Base-by-base conservation (phyloP, 2,797 vertebrate genomes). In the Hephaestus fuliginosus region DNA sequence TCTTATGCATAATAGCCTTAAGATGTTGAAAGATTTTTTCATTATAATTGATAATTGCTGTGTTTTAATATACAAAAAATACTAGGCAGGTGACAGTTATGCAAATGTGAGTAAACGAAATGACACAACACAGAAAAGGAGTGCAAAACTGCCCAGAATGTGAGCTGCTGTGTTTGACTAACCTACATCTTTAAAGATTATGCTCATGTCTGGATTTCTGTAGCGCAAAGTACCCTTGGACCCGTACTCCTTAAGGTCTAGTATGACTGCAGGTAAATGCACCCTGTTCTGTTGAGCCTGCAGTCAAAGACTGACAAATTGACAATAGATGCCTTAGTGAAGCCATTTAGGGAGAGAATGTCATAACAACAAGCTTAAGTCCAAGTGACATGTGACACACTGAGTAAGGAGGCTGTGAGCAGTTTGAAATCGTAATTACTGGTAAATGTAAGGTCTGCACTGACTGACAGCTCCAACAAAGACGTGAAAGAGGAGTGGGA, bases 321-420 rank as follows among this genome's bases (percentile, higher is more conserved):
- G 76, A 94, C 89, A 93, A 93, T 85, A 86, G 90, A 87, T 80
- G 76, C 84, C 78, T 90, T 84, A 78, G 86, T 68, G 74, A 87
- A 86, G 85, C 74, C 85, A 89, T 89, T 92, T 89, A 86, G 68
- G 44, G 49, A 64, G 72, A 88, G 83, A 91, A 91, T 93, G 91
- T 93, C 92, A 93, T 88, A 94, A 94, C 92, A 93, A 89, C 81
- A 80, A 87, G 89, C 89, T 91, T 92, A 93, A 89, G 89, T 84
- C 91, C 86, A 83, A 75, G 82, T 92, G 91, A 93, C 91, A 90
- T 86, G 88, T 92, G 88, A 93, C 92, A 92, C 86, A 80, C 73
- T 66, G 71, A 89, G 78, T n/a, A 70, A 63, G 52, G 56, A 81
- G 85, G 66, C 62, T 77, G 78, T 53, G 81, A 87, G 89, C 72